Percentiles rank a stretch among this genome's conserved stretches.
Conservation (phyloP, 2,113 vertebrate species). For the Eurypyga helias region DNA sequence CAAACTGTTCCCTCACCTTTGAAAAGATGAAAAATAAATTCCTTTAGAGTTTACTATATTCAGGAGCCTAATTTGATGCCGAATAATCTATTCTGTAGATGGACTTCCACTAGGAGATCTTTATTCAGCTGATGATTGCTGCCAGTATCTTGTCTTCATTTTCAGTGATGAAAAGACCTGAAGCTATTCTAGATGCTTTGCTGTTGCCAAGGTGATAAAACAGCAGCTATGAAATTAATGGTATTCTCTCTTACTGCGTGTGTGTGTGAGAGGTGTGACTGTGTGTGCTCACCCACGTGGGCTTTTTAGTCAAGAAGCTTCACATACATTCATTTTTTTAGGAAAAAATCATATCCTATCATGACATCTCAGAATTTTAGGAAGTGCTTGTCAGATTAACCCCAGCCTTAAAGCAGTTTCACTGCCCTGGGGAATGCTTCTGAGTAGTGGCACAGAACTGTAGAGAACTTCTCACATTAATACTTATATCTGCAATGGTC, state of each 20-base stretch:
- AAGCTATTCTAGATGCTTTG: constrained; percentile 24
- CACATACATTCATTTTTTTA: background rate
- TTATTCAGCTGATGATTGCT: background rate
- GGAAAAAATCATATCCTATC: background rate
- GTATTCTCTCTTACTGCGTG: background rate
- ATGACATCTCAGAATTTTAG: background rate
- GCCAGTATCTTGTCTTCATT: background rate
- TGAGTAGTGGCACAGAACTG: background rate
- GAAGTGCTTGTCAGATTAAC: background rate
- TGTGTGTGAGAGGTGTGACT: background rate
- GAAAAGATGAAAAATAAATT: background rate
- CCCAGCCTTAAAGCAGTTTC: background rate
- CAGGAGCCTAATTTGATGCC: background rate
- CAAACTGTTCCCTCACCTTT: background rate
- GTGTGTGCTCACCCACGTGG: background rate
- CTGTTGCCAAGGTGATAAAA: constrained; percentile 44
- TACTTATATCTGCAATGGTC: background rate
- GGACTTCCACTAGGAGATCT: background rate
- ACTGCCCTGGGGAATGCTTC: background rate
- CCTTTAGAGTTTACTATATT: background rate
- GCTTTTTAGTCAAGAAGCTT: background rate
- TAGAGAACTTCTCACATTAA: background rate
- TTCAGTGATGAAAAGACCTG: background rate
- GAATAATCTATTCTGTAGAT: background rate
- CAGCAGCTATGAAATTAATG: background rate